Base-by-base conservation (phyloP, 2,113 vertebrate genomes). In the Mohoua ochrocephala region DNA sequence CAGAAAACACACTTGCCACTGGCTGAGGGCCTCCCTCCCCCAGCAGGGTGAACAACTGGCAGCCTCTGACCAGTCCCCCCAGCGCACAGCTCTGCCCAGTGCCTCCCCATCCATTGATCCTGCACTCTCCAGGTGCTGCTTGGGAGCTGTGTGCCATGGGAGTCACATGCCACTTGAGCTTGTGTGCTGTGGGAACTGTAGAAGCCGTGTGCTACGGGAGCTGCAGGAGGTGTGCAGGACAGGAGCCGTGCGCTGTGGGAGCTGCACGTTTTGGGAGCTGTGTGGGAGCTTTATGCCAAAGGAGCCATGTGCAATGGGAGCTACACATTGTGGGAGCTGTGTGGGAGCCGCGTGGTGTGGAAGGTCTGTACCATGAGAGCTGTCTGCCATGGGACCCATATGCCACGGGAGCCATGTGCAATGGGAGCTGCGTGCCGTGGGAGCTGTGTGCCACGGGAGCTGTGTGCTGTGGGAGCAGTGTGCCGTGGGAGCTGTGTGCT, bases 21-120 rank as follows among this genome's bases (percentile, higher is more conserved):
- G 42, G 7, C 22, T 53, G 52, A 28, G 50, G 22, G 33, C 14
- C 20, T 33, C 47, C 31, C 33, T 37, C 17, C 31, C 15, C 8
- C 13, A 0, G 4, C 30, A 27, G 0, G 0, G 0, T 0, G 7
- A 56, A 49, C 57, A 17, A 13, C 0, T 4, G 1, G 33, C 33
- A 16, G 53, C 33, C 22, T 9, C 52, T 21, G 35, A 12, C 3
- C 5, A 3, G 10, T 19, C 13, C 21, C 49, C 19, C 24, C 52
- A 28, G 2, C 4, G 1, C 41, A 49, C 21, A 52, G n/a, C 30
- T 28, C 37, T 42, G 50, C 39, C 52, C 93, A 82, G 50, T 54
- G 17, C 6, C 52, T 37, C 17, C 31, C 22, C 70, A 57, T 2
- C 13, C 2, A 27, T 0, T 0, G 22, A 35, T 13, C 11, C 39